phyloP scores from a whole-genome alignment of 2,888 invertebrate species.

The Odiellus spinosus region DNA sequence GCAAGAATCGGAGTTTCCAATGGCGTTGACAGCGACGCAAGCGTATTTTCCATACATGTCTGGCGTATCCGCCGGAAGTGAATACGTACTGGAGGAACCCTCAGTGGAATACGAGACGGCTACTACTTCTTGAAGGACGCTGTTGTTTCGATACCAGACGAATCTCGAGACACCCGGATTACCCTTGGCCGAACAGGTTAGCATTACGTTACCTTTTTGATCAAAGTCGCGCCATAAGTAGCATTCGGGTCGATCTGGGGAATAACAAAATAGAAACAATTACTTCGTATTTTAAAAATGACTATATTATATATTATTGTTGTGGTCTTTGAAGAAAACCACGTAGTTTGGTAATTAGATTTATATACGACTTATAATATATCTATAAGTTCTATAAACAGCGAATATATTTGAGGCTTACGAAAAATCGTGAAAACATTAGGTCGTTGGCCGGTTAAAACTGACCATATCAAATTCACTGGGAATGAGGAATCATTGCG shows the following conservation, averaged over 20 bases:
- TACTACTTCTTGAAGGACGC: constrained; percentile 33
- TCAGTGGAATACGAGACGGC: constrained; percentile 36
- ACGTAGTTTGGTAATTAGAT: no score
- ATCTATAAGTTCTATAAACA: no score
- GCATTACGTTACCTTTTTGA: constrained; percentile 49
- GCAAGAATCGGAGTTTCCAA: constrained; percentile 45
- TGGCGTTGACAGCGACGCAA: constrained; percentile 68
- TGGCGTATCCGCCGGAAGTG: constrained; percentile 25
- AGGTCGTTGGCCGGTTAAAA: no score
- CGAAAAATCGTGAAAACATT: no score
- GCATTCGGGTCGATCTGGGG: constrained; percentile 70
- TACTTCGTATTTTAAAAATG: no score
- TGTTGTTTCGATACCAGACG: constrained; percentile 59
- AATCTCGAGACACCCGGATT: constrained; percentile 64
- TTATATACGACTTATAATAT: no score
- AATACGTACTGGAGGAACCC: not conserved
- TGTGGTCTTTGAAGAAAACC: no score
- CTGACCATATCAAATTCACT: no score
- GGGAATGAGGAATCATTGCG: no score
- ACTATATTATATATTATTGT: no score
- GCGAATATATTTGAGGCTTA: no score
- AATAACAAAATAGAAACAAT: no score
- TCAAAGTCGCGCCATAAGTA: constrained; percentile 54
- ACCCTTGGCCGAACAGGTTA: constrained; percentile 63
- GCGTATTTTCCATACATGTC: constrained; percentile 59